Conservation (phyloP, 2,113 vertebrate genomes). For the Ellobius talpinus region DNA sequence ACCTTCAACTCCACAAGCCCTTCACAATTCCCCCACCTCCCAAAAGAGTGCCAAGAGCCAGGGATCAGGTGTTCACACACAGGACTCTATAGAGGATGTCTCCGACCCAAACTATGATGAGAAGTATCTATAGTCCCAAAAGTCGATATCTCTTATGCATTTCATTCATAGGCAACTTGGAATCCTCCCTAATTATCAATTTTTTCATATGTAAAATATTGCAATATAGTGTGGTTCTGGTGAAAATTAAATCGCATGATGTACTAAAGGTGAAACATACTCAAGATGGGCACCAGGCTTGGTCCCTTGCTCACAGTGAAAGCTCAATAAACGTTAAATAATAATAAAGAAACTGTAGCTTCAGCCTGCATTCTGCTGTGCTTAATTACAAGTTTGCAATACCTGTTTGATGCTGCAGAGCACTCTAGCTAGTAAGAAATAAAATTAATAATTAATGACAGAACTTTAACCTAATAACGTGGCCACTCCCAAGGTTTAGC, state of each 20-base stretch:
- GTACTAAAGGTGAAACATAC: no score
- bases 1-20: not conserved
- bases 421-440: constrained; percentile 76
- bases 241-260: no score
- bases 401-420: constrained; percentile 13
- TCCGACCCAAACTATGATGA: not conserved
- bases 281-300: not conserved
- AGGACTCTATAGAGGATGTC: not conserved
- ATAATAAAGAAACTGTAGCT: constrained; percentile 22
- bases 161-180: not conserved
- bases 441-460: constrained; percentile 85
- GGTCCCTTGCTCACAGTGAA: not conserved
- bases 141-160: not conserved
- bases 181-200: not conserved
- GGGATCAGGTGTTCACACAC: not conserved
- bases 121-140: not conserved
- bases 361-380: not conserved
- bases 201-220: not conserved
- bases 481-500: constrained; percentile 86
- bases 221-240: not conserved
- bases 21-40: not conserved
- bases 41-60: not conserved
- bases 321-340: constrained; percentile 51
- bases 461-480: constrained; percentile 85
- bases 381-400: constrained; percentile 47